A percentile compares a stretch with the other conserved stretches of the same genome.
Conservation (phyloP, 2,888 invertebrate species). For the Polia nebulosa region DNA sequence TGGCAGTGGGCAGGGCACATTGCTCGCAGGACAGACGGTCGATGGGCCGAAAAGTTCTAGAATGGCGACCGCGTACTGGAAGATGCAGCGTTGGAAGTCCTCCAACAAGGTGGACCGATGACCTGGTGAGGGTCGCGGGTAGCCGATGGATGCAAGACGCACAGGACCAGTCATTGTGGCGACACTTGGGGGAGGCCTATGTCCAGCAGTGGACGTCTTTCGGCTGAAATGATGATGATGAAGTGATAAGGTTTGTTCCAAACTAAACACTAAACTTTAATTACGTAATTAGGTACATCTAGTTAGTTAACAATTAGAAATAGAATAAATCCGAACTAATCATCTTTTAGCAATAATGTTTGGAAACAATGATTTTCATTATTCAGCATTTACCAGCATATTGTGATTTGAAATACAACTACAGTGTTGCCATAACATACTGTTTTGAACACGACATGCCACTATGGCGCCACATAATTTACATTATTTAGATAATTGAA, state of each 20-base stretch:
- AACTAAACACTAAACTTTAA: neutral
- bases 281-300: neutral
- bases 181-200: no score
- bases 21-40: no score
- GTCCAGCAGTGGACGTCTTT: no score
- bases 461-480: constrained; percentile 1
- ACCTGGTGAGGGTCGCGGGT: no score
- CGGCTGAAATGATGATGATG: no score
- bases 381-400: neutral
- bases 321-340: neutral
- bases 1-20: no score
- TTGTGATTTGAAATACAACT: constrained; percentile 12
- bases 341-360: neutral
- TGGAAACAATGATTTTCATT: constrained; percentile 13
- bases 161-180: no score
- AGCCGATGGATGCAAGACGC: no score
- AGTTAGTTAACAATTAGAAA: neutral
- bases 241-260: neutral
- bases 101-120: no score
- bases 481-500: constrained; percentile 28
- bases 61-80: no score
- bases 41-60: no score
- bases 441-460: constrained; percentile 9
- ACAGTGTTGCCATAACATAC: neutral
- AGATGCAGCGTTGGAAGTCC: no score